phyloP scores from a whole-genome alignment of 1,140 invertebrate genomes.

The Halotydeus destructor region DNA sequence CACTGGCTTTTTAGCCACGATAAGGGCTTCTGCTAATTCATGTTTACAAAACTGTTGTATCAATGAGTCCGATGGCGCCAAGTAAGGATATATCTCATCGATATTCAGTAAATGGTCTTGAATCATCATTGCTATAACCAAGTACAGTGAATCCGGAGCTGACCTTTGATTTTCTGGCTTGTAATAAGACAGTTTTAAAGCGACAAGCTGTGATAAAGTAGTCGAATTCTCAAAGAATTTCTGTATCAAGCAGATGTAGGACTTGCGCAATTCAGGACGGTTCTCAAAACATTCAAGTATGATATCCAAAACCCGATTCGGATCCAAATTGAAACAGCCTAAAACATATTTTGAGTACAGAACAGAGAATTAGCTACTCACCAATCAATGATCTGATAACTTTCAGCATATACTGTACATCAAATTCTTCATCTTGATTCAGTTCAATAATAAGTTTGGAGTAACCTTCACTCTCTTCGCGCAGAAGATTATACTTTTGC shows the following conservation, averaged over 20 bases:
- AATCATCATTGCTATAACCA: constrained; percentile 66
- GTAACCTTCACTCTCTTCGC: constrained; percentile 98
- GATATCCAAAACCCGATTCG: constrained; percentile 88
- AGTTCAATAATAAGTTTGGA: constrained; percentile 91
- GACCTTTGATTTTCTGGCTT: constrained; percentile 22
- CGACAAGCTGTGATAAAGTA: constrained; percentile 76
- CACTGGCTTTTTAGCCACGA: constrained; percentile 63
- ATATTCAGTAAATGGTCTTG: constrained; percentile 65
- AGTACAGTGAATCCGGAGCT: constrained; percentile 61
- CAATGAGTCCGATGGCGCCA: constrained; percentile 56
- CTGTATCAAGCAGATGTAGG: constrained; percentile 62
- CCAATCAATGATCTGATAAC: constrained; percentile 80
- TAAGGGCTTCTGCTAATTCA: constrained; percentile 57
- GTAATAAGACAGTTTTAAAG: constrained; percentile 74
- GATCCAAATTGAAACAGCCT: constrained; percentile 98
- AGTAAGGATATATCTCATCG: constrained; percentile 76
- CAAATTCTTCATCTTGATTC: constrained; percentile 52
- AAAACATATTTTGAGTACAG: constrained; percentile 21
- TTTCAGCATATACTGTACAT: constrained; percentile 42
- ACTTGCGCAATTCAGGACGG: constrained; percentile 34
- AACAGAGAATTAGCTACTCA: constrained; percentile 24
- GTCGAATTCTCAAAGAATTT: constrained; percentile 51
- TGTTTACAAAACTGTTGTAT: constrained; percentile 61
- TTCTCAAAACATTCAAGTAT: constrained; percentile 91
- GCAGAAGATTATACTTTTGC: constrained; percentile 91